phyloP scores from a whole-genome alignment of 1,140 invertebrate genomes.

The Chrysomallon squamiferum region DNA sequence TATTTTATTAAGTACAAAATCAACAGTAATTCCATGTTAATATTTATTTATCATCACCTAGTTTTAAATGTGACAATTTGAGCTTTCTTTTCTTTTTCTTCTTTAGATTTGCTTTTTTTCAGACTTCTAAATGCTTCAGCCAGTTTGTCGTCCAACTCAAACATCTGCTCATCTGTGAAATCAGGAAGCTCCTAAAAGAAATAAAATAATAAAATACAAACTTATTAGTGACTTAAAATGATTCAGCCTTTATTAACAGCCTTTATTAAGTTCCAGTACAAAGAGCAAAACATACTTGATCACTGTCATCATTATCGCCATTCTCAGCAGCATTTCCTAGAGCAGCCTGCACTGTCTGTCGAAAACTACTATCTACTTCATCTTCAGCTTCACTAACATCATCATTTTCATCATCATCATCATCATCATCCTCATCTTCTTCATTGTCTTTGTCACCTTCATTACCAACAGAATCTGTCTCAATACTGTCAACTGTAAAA shows the following conservation, averaged over 20 bases:
- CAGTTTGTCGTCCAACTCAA: conserved; percentile 48
- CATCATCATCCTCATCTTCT: conserved; percentile 12
- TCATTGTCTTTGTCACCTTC: conserved; percentile 3
- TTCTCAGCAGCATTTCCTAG: conserved; percentile 24
- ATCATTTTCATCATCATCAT: conserved; percentile 17
- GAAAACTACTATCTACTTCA: conserved; percentile 23
- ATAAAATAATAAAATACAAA: background rate
- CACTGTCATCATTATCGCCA: conserved; percentile 18
- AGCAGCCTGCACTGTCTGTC: conserved; percentile 22
- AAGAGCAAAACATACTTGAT: conserved; percentile 2
- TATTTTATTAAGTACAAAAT: no score
- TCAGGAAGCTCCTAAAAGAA: conserved; percentile 3
- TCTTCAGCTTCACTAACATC: conserved; percentile 11
- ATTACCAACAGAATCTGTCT: background rate
- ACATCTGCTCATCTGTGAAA: conserved; percentile 77
- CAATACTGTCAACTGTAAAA: background rate
- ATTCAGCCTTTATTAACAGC: no score
- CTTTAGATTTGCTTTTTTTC: conserved; percentile 16
- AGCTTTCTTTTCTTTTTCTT: conserved; percentile 15
- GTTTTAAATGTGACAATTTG: conserved; percentile 27
- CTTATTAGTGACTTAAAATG: no score
- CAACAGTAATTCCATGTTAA: no score
- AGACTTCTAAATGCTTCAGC: conserved; percentile 29
- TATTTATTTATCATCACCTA: conserved; percentile 11
- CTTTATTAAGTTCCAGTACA: no score